Percentiles rank a stretch among this genome's conserved stretches.
phyloP scores from a whole-genome alignment of 2,888 invertebrate species.

The Amblyjoppa fuscipennis region DNA sequence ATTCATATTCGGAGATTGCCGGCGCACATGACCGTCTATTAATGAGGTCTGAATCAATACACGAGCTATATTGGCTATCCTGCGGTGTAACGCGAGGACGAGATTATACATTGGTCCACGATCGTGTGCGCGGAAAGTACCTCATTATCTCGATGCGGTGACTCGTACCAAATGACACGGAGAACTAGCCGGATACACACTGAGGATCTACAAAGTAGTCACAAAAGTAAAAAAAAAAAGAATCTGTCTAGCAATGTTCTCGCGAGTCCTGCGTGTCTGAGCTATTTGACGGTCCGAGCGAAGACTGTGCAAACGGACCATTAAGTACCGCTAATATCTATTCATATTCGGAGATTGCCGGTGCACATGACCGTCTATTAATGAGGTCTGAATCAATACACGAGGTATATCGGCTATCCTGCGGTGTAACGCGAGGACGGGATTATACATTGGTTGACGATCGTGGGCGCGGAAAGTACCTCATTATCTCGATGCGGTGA shows the following conservation, averaged over 20 bases:
- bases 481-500: constrained; percentile 31
- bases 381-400: constrained; percentile 50
- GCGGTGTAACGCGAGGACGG: background rate
- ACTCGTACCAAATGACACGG: constrained; percentile 4
- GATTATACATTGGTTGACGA: constrained; percentile 19
- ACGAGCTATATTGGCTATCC: background rate
- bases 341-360: constrained; percentile 16
- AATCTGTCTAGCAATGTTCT: too few species aligned
- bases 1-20: constrained; percentile 14
- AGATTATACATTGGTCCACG: constrained; percentile 12
- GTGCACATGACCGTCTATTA: constrained; percentile 8
- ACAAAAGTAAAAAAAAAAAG: background rate
- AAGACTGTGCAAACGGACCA: constrained; percentile 41
- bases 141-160: constrained; percentile 29
- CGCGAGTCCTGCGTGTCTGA: constrained; percentile 10
- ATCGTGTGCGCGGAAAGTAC: constrained; percentile 6
- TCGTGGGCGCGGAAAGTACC: constrained; percentile 3
- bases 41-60: constrained; percentile 51
- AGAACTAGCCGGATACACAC: background rate
- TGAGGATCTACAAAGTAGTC: background rate
- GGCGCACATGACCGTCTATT: background rate
- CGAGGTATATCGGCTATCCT: background rate
- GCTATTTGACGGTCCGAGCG: constrained; percentile 12
- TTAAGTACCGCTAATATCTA: constrained; percentile 35
- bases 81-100: background rate